These are phyloP conservation scores for Microctonus brassicae DNA, from an alignment of 2,888 invertebrate genomes.

Conservation along the genomic window DNA sequence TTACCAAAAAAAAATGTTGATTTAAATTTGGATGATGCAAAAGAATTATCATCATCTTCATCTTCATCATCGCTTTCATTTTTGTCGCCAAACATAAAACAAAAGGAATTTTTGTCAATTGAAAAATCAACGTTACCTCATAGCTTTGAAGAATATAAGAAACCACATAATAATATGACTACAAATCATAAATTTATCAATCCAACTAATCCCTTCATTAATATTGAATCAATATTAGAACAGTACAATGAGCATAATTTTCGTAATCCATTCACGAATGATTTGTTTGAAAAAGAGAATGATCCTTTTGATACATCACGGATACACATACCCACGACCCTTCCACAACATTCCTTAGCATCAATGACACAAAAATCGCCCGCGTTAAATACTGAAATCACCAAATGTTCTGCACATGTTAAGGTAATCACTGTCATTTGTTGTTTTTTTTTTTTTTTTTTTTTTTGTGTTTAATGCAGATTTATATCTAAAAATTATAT, in stretches of 20 bases:
- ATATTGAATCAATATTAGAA: slow-evolving; percentile 34
- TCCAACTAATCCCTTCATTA: slow-evolving; percentile 48
- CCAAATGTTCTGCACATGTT: slow-evolving; percentile 54
- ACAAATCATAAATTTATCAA: slow-evolving; percentile 42
- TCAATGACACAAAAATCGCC: slow-evolving; percentile 46
- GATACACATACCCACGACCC: slow-evolving; percentile 50
- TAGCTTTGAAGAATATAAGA: not conserved
- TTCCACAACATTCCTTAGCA: not conserved
- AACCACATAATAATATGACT: not conserved
- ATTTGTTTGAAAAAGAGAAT: slow-evolving; percentile 35
- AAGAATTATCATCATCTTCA: slow-evolving; percentile 4
- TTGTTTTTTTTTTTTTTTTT: slow-evolving; percentile 33
- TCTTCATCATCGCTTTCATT: no score
- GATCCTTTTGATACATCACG: slow-evolving; percentile 65
- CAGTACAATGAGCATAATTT: slow-evolving; percentile 1
- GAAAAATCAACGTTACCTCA: not conserved
- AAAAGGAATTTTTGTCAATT: not conserved
- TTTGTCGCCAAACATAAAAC: not conserved
- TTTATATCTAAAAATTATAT: not conserved
- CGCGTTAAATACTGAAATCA: slow-evolving; percentile 58
- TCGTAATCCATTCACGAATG: slow-evolving; percentile 38
- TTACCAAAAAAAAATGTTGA: not conserved
- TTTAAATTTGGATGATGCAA: slow-evolving; percentile 2
- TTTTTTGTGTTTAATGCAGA: not conserved
- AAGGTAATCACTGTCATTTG: slow-evolving; percentile 57